A percentile compares a stretch with the other conserved stretches of the same genome.
phyloP scores from a whole-genome alignment of 2,888 invertebrate species.

The Theretra japonica region DNA sequence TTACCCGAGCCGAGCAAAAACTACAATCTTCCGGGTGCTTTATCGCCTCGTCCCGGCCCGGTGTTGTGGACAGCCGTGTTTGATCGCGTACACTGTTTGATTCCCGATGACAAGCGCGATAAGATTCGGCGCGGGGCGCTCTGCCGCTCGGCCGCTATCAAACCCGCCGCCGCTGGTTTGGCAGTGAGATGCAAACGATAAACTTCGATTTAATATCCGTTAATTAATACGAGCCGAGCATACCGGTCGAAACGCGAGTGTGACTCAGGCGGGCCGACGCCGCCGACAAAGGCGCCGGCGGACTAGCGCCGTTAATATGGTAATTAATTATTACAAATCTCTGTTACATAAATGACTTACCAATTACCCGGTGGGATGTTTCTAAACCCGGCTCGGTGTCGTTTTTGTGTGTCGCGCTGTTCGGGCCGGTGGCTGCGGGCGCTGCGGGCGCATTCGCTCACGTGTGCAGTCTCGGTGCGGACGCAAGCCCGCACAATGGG shows the following conservation, averaged over 20 bases:
- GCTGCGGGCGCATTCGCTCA: slow-evolving; percentile 58
- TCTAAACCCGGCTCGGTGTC: slow-evolving; percentile 46
- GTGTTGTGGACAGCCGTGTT: slow-evolving; percentile 73
- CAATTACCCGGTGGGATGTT: slow-evolving; percentile 62
- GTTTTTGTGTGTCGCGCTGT: background rate
- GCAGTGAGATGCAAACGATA: slow-evolving; percentile 82
- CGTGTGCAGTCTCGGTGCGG: slow-evolving; percentile 45
- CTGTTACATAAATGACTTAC: slow-evolving; percentile 72
- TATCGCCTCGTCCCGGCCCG: slow-evolving; percentile 45
- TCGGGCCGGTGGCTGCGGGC: slow-evolving; percentile 35
- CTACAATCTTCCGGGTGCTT: slow-evolving; percentile 50
- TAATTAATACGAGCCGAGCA: slow-evolving; percentile 82
- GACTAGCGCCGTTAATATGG: slow-evolving; percentile 80
- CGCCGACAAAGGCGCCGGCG: slow-evolving; percentile 77
- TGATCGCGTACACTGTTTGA: slow-evolving; percentile 80
- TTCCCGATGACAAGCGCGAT: slow-evolving; percentile 79
- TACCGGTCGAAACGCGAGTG: slow-evolving; percentile 77
- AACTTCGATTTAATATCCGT: slow-evolving; percentile 83
- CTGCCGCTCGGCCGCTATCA: slow-evolving; percentile 47
- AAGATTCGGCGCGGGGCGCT: slow-evolving; percentile 49
- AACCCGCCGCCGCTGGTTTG: slow-evolving; percentile 78
- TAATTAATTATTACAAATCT: slow-evolving; percentile 83
- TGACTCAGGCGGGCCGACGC: slow-evolving; percentile 78
- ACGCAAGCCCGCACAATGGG: slow-evolving; percentile 68
- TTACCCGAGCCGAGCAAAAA: slow-evolving; percentile 49